These are phyloP conservation scores for Agrypnia vestita DNA, from an alignment of 1,140 invertebrate genomes.

Conservation along the genomic window DNA sequence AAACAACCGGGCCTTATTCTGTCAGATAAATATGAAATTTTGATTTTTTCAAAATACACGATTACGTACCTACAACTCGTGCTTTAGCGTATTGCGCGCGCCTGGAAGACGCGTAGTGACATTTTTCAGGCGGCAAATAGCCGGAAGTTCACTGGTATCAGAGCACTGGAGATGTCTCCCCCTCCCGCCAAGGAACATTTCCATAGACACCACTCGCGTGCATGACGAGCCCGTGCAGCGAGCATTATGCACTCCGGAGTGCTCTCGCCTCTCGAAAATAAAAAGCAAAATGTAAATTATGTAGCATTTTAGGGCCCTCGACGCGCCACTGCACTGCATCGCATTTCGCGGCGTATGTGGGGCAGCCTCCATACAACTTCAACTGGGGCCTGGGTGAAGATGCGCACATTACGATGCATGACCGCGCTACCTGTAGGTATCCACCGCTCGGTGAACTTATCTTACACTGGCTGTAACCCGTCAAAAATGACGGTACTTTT, in stretches of 20 bases:
- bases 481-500: no score
- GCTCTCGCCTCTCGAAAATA: conserved; percentile 58
- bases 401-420: not conserved
- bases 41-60: no score
- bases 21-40: no score
- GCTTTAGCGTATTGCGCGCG: no score
- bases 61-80: no score
- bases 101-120: no score
- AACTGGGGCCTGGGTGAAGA: not conserved
- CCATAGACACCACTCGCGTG: conserved; percentile 54
- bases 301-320: conserved; percentile 56
- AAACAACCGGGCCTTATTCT: no score
- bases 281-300: conserved; percentile 62
- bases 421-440: no score
- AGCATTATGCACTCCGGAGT: conserved; percentile 58
- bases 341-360: conserved; percentile 11
- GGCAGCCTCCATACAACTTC: not conserved
- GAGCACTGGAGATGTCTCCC: not conserved
- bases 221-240: conserved; percentile 45
- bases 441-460: no score
- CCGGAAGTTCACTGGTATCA: not conserved
- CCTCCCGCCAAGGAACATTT: conserved; percentile 34
- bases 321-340: conserved; percentile 37
- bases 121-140: no score
- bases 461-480: no score